phyloP scores from a whole-genome alignment of 2,797 vertebrate genomes.

The Pangasius sanitwongsei region DNA sequence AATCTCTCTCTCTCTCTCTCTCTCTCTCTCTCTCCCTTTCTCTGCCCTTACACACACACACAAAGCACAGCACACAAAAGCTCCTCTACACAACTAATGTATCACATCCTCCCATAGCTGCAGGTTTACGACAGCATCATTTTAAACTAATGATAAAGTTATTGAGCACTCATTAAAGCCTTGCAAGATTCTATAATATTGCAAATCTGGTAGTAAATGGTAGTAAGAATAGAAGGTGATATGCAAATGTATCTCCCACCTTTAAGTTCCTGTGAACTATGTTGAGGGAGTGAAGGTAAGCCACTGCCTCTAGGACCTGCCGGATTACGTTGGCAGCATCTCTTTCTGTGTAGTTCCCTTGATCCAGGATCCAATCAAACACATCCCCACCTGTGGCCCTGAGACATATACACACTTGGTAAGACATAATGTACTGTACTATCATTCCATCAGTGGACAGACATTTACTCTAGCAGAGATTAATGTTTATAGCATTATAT shows the following conservation, averaged over 20 bases:
- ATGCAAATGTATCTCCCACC: conserved; percentile 63
- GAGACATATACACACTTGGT: conserved; percentile 34
- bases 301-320: conserved; percentile 84
- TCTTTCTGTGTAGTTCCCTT: conserved; percentile 87
- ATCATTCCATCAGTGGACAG: background rate
- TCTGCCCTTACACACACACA: background rate
- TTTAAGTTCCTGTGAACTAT: conserved; percentile 88
- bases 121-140: background rate
- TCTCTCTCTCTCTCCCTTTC: background rate
- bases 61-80: background rate
- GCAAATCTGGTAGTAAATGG: background rate
- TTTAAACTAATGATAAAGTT: conserved; percentile 16
- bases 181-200: background rate
- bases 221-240: background rate
- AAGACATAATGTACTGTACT: conserved; percentile 17
- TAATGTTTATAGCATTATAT: background rate
- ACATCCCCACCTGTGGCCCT: conserved; percentile 88
- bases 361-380: conserved; percentile 88
- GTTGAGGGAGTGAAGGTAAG: conserved; percentile 85
- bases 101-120: conserved; percentile 19
- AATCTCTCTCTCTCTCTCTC: background rate
- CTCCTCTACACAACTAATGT: conserved; percentile 19
- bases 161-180: conserved; percentile 5
- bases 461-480: background rate
- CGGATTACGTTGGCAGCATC: conserved; percentile 85